phyloP scores from a whole-genome alignment of 2,113 vertebrate species.

The Pionites leucogaster region DNA sequence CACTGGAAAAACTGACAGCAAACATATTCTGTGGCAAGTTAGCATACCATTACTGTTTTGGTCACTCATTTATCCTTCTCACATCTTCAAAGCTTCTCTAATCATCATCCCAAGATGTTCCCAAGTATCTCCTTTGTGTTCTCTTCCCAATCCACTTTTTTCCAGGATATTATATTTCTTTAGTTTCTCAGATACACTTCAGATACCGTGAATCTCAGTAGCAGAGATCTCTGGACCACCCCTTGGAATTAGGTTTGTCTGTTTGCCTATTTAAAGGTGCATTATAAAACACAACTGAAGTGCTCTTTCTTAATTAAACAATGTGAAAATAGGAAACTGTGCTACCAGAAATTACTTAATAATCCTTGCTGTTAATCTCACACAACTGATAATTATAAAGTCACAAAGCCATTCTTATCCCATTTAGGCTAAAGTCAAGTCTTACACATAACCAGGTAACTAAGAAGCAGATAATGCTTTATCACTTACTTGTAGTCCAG shows the following conservation, averaged over 20 bases:
- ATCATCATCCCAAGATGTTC: background rate
- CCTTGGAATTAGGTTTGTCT: background rate
- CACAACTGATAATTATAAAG: constrained; percentile 14
- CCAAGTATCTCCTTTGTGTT: background rate
- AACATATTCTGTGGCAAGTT: background rate
- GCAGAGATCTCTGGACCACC: background rate
- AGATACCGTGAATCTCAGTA: background rate
- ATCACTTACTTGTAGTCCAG: background rate
- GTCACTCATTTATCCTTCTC: background rate
- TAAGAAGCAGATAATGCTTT: constrained; percentile 1
- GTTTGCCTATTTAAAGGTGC: constrained; percentile 23
- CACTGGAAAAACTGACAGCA: background rate
- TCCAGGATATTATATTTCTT: background rate
- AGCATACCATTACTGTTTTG: background rate
- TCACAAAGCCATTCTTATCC: constrained; percentile 25
- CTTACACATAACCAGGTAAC: background rate
- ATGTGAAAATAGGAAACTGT: background rate
- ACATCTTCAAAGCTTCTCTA: background rate
- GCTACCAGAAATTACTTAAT: constrained; percentile 22
- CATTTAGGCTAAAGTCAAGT: constrained; percentile 6
- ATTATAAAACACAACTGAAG: background rate
- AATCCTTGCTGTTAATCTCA: constrained; percentile 9
- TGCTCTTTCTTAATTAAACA: background rate
- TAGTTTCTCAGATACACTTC: background rate
- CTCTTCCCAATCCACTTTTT: background rate